Conservation (phyloP, 2,888 invertebrate genomes). For the Oxycera nigricornis region DNA sequence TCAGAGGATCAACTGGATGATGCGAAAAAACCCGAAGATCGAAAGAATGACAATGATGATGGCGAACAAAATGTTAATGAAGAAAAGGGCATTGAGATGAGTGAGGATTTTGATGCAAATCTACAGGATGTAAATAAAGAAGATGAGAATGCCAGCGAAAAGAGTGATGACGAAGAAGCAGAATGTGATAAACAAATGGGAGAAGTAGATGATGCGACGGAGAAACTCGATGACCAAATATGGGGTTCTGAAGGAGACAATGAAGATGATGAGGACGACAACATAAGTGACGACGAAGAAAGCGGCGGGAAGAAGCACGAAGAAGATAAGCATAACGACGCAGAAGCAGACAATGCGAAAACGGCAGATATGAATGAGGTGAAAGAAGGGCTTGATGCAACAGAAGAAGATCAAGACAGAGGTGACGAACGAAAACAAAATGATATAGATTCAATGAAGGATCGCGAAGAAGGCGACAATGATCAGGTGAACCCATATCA, state of each 20-base stretch:
- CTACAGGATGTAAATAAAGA: constrained; percentile 65
- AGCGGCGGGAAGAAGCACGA: constrained; percentile 79
- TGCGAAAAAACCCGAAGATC: constrained; percentile 77
- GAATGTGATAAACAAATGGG: constrained; percentile 97
- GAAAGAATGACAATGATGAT: constrained; percentile 71
- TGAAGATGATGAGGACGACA: constrained; percentile 67
- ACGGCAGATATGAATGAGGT: constrained; percentile 66
- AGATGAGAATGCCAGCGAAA: constrained; percentile 66
- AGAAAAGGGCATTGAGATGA: constrained; percentile 94
- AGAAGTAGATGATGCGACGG: constrained; percentile 86
- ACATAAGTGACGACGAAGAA: constrained; percentile 67
- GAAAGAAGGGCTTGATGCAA: constrained; percentile 62
- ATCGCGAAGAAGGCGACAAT: constrained; percentile 74
- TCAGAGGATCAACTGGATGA: constrained; percentile 94
- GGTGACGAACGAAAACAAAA: constrained; percentile 62
- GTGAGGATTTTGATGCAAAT: constrained; percentile 90
- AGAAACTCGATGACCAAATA: constrained; percentile 78
- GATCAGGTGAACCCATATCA: constrained; percentile 83
- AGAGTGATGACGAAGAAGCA: constrained; percentile 78
- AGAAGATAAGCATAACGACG: constrained; percentile 65
- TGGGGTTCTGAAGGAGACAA: constrained; percentile 87
- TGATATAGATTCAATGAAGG: constrained; percentile 85
- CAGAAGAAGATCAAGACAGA: constrained; percentile 45
- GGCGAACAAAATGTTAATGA: constrained; percentile 82
- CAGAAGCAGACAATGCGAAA: constrained; percentile 63